Evolutionary conservation across 2,113 vertebrate species (phyloP).

Genomic region (Rhinopomastus cyanomelas): DNA sequence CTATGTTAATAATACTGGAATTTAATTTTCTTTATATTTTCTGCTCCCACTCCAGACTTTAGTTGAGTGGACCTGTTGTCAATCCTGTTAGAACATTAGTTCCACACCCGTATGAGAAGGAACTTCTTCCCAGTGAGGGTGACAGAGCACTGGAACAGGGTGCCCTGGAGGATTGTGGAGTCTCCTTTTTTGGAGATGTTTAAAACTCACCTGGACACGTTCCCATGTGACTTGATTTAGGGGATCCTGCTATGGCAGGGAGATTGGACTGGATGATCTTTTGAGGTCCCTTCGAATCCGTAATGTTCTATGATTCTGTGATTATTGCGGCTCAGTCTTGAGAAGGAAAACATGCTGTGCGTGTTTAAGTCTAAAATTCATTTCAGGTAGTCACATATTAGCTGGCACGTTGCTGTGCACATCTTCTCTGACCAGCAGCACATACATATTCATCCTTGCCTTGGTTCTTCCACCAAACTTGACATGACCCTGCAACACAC

Average conservation of each 20-base stretch:
- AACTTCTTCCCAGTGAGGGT: too few relatives aligned
- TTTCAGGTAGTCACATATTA: neutral
- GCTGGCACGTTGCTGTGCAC: neutral
- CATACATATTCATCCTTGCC: neutral
- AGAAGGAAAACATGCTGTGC: neutral
- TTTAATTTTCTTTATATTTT: neutral
- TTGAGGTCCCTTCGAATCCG: too few relatives aligned
- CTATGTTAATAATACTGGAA: neutral
- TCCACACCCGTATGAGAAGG: too few relatives aligned
- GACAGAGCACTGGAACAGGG: too few relatives aligned
- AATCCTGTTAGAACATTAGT: neutral
- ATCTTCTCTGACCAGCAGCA: neutral
- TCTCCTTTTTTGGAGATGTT: too few relatives aligned
- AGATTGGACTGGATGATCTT: too few relatives aligned
- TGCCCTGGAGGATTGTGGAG: too few relatives aligned
- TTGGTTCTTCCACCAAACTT: neutral
- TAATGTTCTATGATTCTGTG: too few relatives aligned
- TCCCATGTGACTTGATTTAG: too few relatives aligned
- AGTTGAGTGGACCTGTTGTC: neutral
- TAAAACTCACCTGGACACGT: too few relatives aligned
- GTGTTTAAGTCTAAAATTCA: neutral
- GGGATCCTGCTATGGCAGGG: too few relatives aligned
- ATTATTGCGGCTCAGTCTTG: neutral
- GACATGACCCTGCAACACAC: neutral
- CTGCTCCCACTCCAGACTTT: neutral